These are phyloP conservation scores for Eulemur albifrons DNA, from an alignment of 2,797 vertebrate species.

Conservation along the genomic window DNA sequence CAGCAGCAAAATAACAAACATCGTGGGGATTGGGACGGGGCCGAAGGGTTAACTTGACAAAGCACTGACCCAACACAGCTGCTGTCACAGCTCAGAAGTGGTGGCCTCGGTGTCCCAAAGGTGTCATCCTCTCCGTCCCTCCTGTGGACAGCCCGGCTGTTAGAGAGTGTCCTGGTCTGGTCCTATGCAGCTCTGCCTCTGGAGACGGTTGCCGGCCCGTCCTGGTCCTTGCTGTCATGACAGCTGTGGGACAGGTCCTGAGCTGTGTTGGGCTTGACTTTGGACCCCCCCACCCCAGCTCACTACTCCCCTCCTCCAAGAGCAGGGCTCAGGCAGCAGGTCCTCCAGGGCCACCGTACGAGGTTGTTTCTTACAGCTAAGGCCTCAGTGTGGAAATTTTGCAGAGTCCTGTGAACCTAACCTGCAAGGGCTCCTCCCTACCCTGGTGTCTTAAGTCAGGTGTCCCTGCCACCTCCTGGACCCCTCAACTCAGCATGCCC, in stretches of 20 bases:
- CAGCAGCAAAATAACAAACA: neutral
- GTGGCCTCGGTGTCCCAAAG: neutral
- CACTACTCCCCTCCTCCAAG: neutral
- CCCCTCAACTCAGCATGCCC: neutral
- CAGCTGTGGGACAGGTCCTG: neutral
- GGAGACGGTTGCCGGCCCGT: neutral
- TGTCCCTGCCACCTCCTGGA: neutral
- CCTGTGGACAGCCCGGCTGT: neutral
- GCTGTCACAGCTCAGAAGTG: neutral
- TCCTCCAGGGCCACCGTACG: neutral
- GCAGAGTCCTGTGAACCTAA: neutral
- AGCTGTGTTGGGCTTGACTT: neutral
- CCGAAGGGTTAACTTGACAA: neutral
- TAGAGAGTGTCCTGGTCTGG: neutral
- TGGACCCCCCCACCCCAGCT: neutral
- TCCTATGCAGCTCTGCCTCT: neutral
- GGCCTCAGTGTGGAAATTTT: neutral
- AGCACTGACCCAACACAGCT: no score
- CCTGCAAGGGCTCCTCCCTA: neutral
- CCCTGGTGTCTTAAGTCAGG: neutral
- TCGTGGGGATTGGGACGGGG: neutral
- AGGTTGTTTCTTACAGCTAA: neutral
- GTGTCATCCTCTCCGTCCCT: neutral
- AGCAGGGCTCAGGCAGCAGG: no score
- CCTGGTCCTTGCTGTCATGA: neutral